These are phyloP conservation scores for Callorhinus ursinus DNA, from an alignment of 2,113 vertebrate species.

Conservation along the genomic window DNA sequence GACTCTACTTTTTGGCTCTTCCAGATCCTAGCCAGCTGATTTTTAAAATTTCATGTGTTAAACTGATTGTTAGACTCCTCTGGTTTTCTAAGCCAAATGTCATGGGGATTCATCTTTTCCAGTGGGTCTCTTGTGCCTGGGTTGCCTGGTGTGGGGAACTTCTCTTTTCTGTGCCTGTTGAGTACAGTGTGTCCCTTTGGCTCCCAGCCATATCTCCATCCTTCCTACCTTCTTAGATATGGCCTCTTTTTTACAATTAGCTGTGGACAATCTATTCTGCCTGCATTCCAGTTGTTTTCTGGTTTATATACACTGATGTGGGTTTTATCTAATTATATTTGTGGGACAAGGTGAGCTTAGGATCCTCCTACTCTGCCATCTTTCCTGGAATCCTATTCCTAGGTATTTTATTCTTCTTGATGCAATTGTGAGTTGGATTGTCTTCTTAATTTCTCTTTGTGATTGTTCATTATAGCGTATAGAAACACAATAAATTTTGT, in stretches of 20 bases:
- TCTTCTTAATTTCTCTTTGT: neutral
- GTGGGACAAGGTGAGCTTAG: neutral
- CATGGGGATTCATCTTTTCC: neutral
- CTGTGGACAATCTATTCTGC: neutral
- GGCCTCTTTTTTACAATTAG: neutral
- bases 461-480: neutral
- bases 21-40: neutral
- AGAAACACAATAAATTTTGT: neutral
- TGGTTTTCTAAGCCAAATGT: neutral
- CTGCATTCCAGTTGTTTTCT: neutral
- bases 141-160: neutral
- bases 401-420: neutral
- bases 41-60: neutral
- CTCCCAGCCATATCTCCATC: neutral
- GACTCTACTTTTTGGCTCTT: too few species aligned
- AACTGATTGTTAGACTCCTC: neutral
- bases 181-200: neutral
- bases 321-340: neutral
- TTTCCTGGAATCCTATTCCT: neutral
- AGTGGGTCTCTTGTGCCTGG: neutral
- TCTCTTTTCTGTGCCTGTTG: neutral
- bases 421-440: too few species aligned
- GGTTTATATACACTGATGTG: neutral
- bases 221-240: neutral
- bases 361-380: neutral